These are phyloP conservation scores for Bergia sp. DNA, from an alignment of 92 coral and sea anemone genomes.

Conservation along the genomic window DNA sequence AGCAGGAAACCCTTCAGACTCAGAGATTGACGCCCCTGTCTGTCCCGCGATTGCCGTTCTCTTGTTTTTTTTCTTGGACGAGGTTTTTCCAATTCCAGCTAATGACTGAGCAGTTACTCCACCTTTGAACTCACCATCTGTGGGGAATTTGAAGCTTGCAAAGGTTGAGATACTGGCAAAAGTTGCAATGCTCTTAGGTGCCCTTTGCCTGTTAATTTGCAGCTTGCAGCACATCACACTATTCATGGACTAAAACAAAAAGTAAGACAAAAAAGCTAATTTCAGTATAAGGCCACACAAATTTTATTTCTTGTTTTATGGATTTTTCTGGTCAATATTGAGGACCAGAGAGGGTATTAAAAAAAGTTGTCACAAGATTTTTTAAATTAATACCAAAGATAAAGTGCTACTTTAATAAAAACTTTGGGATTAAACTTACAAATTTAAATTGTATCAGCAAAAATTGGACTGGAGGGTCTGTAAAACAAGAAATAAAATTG, in stretches of 20 bases:
- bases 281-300: no score
- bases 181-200: neutral
- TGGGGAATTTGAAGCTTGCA: slow-evolving; percentile 24
- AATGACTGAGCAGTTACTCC: slow-evolving; percentile 5
- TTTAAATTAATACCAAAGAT: no score
- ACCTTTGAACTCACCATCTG: neutral
- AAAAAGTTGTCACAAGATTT: no score
- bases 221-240: neutral
- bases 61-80: neutral
- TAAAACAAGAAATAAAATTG: no score
- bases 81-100: slow-evolving; percentile 15
- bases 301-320: no score
- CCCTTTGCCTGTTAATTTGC: no score
- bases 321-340: no score
- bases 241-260: neutral
- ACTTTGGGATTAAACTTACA: no score
- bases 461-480: no score
- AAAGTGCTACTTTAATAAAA: no score
- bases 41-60: neutral
- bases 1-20: neutral
- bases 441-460: no score
- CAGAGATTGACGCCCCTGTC: slow-evolving; percentile 8
- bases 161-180: slow-evolving; percentile 29
- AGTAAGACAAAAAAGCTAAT: neutral
- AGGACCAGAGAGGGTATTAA: no score